Conservation (phyloP, 2,113 vertebrate species). For the Crotalus viridis region DNA sequence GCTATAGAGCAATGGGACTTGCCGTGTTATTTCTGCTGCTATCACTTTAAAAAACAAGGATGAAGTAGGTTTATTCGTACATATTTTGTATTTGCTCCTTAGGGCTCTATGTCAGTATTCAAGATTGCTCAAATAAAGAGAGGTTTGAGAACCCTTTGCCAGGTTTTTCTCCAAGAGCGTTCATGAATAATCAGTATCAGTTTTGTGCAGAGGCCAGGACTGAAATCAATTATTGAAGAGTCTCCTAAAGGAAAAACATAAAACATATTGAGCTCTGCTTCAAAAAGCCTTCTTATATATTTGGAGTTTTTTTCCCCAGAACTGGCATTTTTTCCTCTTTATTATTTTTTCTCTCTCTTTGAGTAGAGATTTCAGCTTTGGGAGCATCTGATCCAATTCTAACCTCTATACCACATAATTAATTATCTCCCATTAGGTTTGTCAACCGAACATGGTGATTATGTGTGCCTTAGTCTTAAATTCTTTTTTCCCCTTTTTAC, state of each 20-base stretch:
- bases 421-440: not conserved
- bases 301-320: not conserved
- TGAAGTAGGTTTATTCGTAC: not conserved
- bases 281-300: not conserved
- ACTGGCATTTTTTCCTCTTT: not conserved
- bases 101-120: not conserved
- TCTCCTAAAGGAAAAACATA: not conserved
- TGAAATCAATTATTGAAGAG: not conserved
- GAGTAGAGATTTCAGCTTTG: not conserved
- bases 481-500: not conserved
- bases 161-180: not conserved
- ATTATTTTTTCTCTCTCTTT: not conserved
- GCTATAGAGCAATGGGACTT: not conserved
- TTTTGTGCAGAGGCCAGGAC: not conserved
- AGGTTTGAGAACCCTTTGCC: not conserved
- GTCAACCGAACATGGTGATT: not conserved
- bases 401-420: not conserved
- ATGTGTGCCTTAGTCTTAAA: not conserved
- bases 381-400: not conserved
- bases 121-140: not conserved
- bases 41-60: not conserved
- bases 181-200: not conserved
- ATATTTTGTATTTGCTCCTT: not conserved
- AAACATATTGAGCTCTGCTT: not conserved
- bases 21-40: not conserved